Conservation (phyloP, 1,140 invertebrate species). For the Acromyrmex echinatior region DNA sequence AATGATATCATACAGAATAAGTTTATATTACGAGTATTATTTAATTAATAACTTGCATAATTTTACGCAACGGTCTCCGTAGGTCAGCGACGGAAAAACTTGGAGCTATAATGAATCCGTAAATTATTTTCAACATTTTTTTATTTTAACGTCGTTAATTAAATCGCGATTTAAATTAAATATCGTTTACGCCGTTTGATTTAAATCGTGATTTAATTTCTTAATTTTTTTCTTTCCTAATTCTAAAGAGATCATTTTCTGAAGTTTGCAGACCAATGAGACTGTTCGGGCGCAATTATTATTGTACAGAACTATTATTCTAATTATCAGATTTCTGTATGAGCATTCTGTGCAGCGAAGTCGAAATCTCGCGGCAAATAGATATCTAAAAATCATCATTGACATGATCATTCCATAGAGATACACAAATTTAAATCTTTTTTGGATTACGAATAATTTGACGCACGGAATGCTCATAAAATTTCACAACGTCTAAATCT, state of each 20-base stretch:
- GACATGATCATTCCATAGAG: background rate
- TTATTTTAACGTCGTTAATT: background rate
- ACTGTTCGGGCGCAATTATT: constrained; percentile 49
- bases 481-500: constrained; percentile 50
- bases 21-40: constrained; percentile 76
- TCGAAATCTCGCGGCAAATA: constrained; percentile 6
- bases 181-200: background rate
- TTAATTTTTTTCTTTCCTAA: constrained; percentile 27
- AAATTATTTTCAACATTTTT: background rate
- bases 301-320: constrained; percentile 61
- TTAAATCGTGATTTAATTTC: constrained; percentile 43
- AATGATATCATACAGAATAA: constrained; percentile 81
- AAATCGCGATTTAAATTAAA: background rate
- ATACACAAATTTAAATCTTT: constrained; percentile 29
- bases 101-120: constrained; percentile 10
- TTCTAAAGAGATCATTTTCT: constrained; percentile 22
- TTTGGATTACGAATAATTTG: background rate
- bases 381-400: background rate
- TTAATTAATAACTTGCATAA: constrained; percentile 66
- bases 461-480: constrained; percentile 39
- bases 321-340: constrained; percentile 44
- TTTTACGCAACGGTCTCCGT: constrained; percentile 58
- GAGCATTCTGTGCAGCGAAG: constrained; percentile 34
- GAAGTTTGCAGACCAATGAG: constrained; percentile 22
- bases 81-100: constrained; percentile 34